Conservation (phyloP, 2,113 vertebrate species). For the Hemiprocne comata region DNA sequence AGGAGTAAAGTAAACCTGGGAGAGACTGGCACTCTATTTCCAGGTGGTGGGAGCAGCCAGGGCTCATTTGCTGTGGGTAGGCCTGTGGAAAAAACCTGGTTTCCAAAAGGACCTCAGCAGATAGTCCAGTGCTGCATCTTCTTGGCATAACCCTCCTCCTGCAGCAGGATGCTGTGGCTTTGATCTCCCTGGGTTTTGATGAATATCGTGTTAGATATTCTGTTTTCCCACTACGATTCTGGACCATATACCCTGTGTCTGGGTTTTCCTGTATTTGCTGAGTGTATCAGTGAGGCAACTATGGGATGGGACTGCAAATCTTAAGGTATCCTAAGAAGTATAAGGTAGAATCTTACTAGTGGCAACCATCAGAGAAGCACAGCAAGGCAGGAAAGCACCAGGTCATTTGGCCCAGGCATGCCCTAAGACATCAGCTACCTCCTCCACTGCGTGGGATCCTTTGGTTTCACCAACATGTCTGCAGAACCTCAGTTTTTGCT, state of each 20-base stretch:
- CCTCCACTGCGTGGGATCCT: neutral
- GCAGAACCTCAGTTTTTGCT: neutral
- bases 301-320: neutral
- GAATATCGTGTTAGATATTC: neutral
- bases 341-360: neutral
- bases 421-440: neutral
- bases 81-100: neutral
- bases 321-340: neutral
- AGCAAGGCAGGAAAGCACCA: neutral
- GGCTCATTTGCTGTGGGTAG: neutral
- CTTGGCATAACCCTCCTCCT: neutral
- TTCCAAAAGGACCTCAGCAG: neutral
- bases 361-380: neutral
- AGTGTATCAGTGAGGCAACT: neutral
- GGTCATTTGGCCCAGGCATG: neutral
- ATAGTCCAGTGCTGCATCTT: accelerated
- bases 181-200: neutral
- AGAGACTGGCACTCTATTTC: neutral
- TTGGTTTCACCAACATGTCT: neutral
- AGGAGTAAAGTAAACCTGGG: neutral
- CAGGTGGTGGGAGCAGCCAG: neutral
- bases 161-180: neutral
- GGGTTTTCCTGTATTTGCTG: neutral
- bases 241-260: neutral
- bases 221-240: neutral